A percentile compares a stretch with the other conserved stretches of the same genome.
phyloP scores from a whole-genome alignment of 1,140 invertebrate genomes.

The Hylaeus anthracinus region DNA sequence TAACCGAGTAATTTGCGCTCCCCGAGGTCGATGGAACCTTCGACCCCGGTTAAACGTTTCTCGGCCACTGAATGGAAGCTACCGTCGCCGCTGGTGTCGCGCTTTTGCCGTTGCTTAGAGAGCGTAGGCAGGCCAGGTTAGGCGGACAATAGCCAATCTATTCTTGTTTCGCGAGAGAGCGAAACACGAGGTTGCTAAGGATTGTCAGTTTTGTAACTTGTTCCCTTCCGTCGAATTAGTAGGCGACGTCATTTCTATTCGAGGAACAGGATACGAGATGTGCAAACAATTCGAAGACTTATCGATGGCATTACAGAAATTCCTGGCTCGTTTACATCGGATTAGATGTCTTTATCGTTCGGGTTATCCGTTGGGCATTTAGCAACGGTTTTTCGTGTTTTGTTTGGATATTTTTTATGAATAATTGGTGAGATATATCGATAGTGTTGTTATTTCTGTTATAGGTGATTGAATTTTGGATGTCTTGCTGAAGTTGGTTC shows the following conservation, averaged over 20 bases:
- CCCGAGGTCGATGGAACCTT: conserved; percentile 64
- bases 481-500: no score
- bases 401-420: no score
- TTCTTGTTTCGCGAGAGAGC: conserved; percentile 40
- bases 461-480: no score
- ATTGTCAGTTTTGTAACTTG: conserved; percentile 20
- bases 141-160: conserved; percentile 66
- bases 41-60: conserved; percentile 53
- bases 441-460: no score
- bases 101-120: conserved; percentile 19
- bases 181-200: conserved; percentile 1
- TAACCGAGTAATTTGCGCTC: conserved; percentile 62
- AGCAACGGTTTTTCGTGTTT: no score
- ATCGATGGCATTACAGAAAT: not conserved
- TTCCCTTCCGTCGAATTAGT: conserved; percentile 27
- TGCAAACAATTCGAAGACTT: not conserved
- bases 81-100: conserved; percentile 46
- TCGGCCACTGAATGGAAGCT: conserved; percentile 47
- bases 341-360: no score
- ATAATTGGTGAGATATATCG: no score
- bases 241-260: conserved; percentile 12
- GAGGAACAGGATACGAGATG: not conserved
- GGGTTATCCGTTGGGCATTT: no score
- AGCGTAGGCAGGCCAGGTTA: conserved; percentile 54
- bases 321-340: no score